Percentiles rank a stretch among this genome's conserved stretches.
These are phyloP conservation scores for Verasper variegatus DNA, from an alignment of 2,113 vertebrate genomes.

Conservation along the genomic window DNA sequence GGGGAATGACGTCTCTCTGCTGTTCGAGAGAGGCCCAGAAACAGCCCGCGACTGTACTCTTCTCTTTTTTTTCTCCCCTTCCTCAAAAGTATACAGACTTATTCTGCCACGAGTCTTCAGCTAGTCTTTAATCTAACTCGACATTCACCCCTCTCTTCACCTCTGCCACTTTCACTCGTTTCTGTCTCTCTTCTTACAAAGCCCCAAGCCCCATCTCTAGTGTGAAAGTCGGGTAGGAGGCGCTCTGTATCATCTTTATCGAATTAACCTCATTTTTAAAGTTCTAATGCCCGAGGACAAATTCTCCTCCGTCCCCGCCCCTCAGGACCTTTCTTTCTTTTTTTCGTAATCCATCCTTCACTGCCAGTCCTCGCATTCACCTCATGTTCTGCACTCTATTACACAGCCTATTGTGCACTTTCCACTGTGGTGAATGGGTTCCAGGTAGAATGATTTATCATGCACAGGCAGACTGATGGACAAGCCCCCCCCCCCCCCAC, in stretches of 20 bases:
- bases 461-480: conserved; percentile 40
- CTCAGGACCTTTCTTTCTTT: background rate
- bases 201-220: background rate
- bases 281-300: conserved; percentile 12
- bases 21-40: conserved; percentile 42
- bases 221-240: background rate
- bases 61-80: background rate
- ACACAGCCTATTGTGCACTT: conserved; percentile 40
- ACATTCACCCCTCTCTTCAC: background rate
- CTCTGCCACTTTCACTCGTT: background rate
- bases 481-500: background rate
- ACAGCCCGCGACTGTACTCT: conserved; percentile 20
- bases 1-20: conserved; percentile 55
- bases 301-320: background rate
- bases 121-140: background rate
- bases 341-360: conserved; percentile 6
- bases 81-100: conserved; percentile 9
- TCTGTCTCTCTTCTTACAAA: background rate
- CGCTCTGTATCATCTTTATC: background rate
- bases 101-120: background rate
- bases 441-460: conserved; percentile 61
- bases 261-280: background rate
- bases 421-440: conserved; percentile 36
- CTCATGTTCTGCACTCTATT: conserved; percentile 30
- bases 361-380: conserved; percentile 7